Evolutionary conservation across 2,888 invertebrate species (phyloP), one percentile per base, ranked within the genome.

Genomic region (Liodrosophila aerea): DNA sequence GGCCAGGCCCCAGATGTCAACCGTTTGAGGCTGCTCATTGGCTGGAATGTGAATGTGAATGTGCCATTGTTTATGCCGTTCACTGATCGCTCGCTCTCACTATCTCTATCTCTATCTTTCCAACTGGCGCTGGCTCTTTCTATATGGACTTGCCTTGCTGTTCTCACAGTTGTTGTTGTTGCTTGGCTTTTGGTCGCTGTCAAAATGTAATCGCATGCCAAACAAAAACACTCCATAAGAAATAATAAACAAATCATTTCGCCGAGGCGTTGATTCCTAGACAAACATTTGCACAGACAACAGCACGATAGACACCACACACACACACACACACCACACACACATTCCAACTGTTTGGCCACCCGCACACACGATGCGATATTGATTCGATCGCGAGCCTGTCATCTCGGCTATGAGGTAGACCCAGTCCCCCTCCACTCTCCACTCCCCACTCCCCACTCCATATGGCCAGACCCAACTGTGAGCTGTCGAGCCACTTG

Each of bases 221-320:
- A 78, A 80, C 71, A 80, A 85, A 81, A 87, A 80, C 87, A 86
- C 86, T 86, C 82, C 80, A 86, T 85, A 73, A 85, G 71, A 62
- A 68, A 83, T 72, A 84, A 84, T 85, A 83, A 83, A 85, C 82
- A 83, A 85, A 82, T 82, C 85, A 74, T 72, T 59, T 60, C 60
- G 50, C 30, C 37, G 11, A 51, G 45, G 60, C 68, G 73, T 54
- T 64, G 67, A 70, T 70, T 47, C 63, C 51, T 36, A 70, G 67
- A 44, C 63, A 70, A 70, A 71, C 72, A 70, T 62, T 70, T 53
- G 69, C 64, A 54, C 54, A 60, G 53, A 31, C 60, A 58, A 44
- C 44, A 27, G 7, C 27, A 53, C 36, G 12, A 43, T 22, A 18
- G 34, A 47, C 53, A 50, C 2, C 43, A 44, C 16, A 37, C 8